Conservation (phyloP, 2,888 invertebrate genomes). For the Ophraella communa region DNA sequence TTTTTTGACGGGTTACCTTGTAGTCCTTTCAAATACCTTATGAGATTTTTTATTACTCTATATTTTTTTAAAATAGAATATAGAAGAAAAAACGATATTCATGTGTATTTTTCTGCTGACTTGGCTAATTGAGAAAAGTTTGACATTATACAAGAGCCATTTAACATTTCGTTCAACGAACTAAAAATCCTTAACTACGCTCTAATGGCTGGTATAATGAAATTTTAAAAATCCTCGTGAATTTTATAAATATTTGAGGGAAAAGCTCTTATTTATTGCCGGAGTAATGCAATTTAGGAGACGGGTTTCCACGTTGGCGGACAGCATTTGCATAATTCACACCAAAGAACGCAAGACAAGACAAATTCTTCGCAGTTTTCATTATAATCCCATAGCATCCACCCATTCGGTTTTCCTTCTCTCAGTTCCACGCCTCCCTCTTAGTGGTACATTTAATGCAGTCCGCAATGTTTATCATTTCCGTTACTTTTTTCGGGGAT, state of each 20-base stretch:
- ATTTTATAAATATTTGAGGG: slow-evolving; percentile 42
- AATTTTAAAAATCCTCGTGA: slow-evolving; percentile 38
- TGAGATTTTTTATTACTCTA: no score
- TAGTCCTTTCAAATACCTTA: no score
- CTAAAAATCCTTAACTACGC: slow-evolving; percentile 24
- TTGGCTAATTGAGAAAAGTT: background rate
- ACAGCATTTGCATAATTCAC: slow-evolving; percentile 57
- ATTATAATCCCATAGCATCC: slow-evolving; percentile 56
- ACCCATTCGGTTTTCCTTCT: slow-evolving; percentile 42
- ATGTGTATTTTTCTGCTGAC: no score
- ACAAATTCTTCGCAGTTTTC: slow-evolving; percentile 58
- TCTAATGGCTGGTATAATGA: slow-evolving; percentile 38
- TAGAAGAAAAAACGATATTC: background rate
- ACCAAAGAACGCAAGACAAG: slow-evolving; percentile 52
- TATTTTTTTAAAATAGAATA: background rate
- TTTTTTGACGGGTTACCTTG: no score
- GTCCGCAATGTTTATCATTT: slow-evolving; percentile 54
- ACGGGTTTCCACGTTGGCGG: slow-evolving; percentile 56
- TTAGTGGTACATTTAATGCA: slow-evolving; percentile 52
- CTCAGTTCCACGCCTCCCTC: slow-evolving; percentile 9
- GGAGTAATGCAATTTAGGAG: slow-evolving; percentile 56
- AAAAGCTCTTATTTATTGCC: slow-evolving; percentile 52
- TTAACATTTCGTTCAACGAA: background rate
- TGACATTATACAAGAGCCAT: background rate
- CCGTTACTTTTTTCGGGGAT: slow-evolving; percentile 47